Evolutionary conservation across 1,140 invertebrate genomes (phyloP).

Genomic region (Hermetia illucens): DNA sequence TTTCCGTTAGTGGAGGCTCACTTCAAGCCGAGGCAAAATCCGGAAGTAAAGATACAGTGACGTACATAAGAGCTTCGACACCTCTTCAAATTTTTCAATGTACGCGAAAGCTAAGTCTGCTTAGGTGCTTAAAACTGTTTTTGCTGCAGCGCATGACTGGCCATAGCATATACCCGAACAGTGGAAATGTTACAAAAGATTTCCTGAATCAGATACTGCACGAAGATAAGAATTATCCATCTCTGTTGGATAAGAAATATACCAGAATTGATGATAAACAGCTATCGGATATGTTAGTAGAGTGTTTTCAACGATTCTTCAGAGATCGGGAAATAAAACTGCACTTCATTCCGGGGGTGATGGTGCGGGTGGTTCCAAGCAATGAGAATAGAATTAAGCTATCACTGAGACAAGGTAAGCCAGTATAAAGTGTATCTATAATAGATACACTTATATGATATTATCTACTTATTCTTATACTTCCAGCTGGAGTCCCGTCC

Average conservation of each 20-base stretch:
- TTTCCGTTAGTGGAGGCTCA: too few species aligned
- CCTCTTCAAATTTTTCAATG: conserved; percentile 27
- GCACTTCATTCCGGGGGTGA: conserved; percentile 22
- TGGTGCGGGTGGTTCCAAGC: conserved; percentile 26
- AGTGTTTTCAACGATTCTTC: conserved; percentile 24
- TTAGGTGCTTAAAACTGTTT: conserved; percentile 28
- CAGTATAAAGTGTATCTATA: background rate
- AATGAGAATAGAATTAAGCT: conserved; percentile 26
- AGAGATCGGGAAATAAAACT: conserved; percentile 28
- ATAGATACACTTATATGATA: too few species aligned
- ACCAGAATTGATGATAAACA: conserved; percentile 20
- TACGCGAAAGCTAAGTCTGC: conserved; percentile 15
- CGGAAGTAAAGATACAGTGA: too few species aligned
- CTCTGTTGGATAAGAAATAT: conserved; percentile 18
- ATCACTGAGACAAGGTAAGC: conserved; percentile 12
- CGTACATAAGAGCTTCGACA: conserved; percentile 24
- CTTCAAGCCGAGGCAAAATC: too few species aligned
- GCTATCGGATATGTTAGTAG: conserved; percentile 19
- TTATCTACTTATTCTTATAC: too few species aligned
- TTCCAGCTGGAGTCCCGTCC: too few species aligned
- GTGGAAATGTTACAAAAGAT: conserved; percentile 23
- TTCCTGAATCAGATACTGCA: conserved; percentile 26
- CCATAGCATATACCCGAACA: conserved; percentile 9
- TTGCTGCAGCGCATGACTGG: conserved; percentile 24
- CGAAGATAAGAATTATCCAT: conserved; percentile 16